Evolutionary conservation across 2,113 vertebrate species (phyloP).

Genomic region (Boulengeromyrus knoepffleri): DNA sequence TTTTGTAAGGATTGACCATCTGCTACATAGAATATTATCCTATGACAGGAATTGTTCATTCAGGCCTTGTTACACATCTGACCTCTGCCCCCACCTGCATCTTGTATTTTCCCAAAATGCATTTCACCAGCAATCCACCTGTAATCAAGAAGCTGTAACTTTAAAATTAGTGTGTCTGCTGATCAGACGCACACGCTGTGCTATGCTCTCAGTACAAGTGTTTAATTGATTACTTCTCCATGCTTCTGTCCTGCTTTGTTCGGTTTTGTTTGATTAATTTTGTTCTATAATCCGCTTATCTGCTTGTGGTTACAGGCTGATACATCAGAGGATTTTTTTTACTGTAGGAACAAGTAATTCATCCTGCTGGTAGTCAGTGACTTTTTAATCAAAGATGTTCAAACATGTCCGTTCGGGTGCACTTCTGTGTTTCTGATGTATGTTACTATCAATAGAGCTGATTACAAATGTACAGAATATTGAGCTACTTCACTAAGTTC

Average conservation of each 20-base stretch:
- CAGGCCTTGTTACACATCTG: conserved; percentile 12
- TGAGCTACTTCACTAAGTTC: conserved; percentile 1
- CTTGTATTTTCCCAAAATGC: conserved; percentile 17
- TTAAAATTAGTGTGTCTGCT: conserved; percentile 23
- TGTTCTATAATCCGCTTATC: conserved; percentile 26
- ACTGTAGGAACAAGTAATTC: not conserved
- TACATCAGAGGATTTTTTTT: conserved; percentile 18
- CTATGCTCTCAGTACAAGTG: conserved; percentile 12
- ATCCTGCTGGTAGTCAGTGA: conserved; percentile 10
- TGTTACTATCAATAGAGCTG: conserved; percentile 4
- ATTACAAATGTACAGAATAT: conserved; percentile 1
- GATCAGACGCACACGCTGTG: not conserved
- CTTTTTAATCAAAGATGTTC: conserved; percentile 3
- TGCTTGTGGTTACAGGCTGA: conserved; percentile 31
- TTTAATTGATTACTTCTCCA: conserved; percentile 16
- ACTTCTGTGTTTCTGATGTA: conserved; percentile 9
- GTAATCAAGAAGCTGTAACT: conserved; percentile 15
- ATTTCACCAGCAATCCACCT: conserved; percentile 9
- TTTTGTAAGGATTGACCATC: not conserved
- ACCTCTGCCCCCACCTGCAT: not conserved
- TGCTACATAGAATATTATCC: conserved; percentile 20
- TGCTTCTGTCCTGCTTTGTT: conserved; percentile 26
- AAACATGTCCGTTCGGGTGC: not conserved
- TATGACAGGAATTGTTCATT: conserved; percentile 12
- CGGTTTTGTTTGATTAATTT: not conserved